Percentiles rank a stretch among this genome's conserved stretches.
Evolutionary conservation across 1,140 invertebrate genomes (phyloP).

Genomic region (Polyergus mexicanus): DNA sequence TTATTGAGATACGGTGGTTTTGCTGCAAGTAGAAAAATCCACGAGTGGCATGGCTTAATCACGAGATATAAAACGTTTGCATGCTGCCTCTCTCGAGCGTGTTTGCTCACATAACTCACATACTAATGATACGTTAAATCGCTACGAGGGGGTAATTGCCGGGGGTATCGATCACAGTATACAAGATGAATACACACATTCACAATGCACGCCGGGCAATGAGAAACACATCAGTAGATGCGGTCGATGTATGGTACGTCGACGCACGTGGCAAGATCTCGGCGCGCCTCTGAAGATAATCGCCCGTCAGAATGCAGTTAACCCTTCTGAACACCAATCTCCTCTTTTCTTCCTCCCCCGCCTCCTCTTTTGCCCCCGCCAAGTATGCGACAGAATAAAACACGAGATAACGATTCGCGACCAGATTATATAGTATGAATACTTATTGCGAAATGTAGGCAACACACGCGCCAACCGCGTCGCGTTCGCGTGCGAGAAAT

Average conservation of each 20-base stretch:
- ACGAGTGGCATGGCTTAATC: neutral
- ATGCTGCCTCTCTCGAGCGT: slow-evolving; percentile 61
- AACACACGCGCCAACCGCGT: neutral
- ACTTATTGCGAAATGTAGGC: slow-evolving; percentile 39
- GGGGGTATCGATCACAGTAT: slow-evolving; percentile 65
- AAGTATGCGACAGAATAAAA: slow-evolving; percentile 29
- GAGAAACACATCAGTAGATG: neutral
- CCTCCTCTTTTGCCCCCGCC: neutral
- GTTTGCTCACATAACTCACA: slow-evolving; percentile 75
- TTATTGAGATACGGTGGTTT: neutral
- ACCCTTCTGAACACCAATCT: slow-evolving; percentile 24
- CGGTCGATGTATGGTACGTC: neutral
- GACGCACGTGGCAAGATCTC: slow-evolving; percentile 45
- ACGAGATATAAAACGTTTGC: slow-evolving; percentile 59
- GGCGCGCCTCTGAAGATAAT: slow-evolving; percentile 47
- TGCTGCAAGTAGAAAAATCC: slow-evolving; percentile 39
- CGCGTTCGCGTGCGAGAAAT: neutral
- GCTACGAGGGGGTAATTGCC: slow-evolving; percentile 73
- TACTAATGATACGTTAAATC: slow-evolving; percentile 76
- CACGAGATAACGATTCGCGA: slow-evolving; percentile 24
- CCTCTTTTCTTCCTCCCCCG: neutral
- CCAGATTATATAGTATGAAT: slow-evolving; percentile 13
- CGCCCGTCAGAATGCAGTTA: slow-evolving; percentile 39
- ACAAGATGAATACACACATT: slow-evolving; percentile 40
- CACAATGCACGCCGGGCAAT: neutral